phyloP scores from a whole-genome alignment of 2,888 invertebrate genomes.

The Nasonovia ribisnigri region DNA sequence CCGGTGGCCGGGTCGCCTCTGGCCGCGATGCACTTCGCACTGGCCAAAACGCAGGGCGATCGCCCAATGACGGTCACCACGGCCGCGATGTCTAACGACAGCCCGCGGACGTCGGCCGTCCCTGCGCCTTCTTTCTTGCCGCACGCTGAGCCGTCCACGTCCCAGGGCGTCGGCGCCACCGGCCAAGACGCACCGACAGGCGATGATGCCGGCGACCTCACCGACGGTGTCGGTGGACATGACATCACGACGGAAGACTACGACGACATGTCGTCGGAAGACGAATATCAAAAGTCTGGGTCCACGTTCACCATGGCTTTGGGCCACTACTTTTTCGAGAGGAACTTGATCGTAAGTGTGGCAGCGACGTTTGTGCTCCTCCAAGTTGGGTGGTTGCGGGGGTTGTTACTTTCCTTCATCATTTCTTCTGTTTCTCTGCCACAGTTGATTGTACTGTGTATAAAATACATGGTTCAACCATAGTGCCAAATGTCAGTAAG shows the following conservation, averaged over 20 bases:
- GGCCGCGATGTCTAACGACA: not conserved
- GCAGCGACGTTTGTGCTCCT: too few relatives aligned
- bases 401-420: not conserved
- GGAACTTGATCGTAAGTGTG: conserved; percentile 1
- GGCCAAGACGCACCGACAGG: not conserved
- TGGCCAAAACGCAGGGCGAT: not conserved
- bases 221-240: not conserved
- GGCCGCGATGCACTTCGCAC: not conserved
- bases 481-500: too few relatives aligned
- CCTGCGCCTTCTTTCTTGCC: not conserved
- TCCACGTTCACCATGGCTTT: not conserved
- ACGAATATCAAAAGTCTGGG: not conserved
- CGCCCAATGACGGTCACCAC: not conserved
- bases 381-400: rapidly evolving
- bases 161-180: not conserved
- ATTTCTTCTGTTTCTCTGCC: not conserved
- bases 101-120: not conserved
- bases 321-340: not conserved
- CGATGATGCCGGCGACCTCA: not conserved
- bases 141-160: conserved; percentile 10
- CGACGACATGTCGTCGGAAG: not conserved
- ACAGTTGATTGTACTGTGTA: too few relatives aligned
- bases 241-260: not conserved
- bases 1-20: not conserved
- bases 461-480: too few relatives aligned